A percentile compares a stretch with the other conserved stretches of the same genome.
Evolutionary conservation across 2,888 invertebrate species (phyloP).

Genomic region (Callinectes sapidus): DNA sequence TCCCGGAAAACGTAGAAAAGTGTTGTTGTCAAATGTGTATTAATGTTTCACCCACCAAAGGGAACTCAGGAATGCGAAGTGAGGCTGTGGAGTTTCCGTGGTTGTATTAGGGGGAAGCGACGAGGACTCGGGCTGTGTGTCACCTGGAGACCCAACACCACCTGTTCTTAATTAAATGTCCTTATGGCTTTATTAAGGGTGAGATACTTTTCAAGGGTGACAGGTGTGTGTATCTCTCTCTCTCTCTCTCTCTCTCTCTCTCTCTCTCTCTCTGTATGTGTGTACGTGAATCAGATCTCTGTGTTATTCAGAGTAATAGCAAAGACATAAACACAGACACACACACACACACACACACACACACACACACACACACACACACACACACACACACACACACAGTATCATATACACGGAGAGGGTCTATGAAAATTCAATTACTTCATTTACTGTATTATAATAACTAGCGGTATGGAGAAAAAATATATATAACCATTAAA

Average conservation of each 20-base stretch:
- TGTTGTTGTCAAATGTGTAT: not conserved
- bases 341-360: slow-evolving; percentile 24
- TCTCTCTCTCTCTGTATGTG: not conserved
- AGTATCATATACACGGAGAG: not conserved
- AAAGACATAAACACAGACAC: not conserved
- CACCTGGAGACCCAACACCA: not conserved
- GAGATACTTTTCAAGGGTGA: not conserved
- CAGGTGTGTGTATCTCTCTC: not conserved
- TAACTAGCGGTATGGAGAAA: not conserved
- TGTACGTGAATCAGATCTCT: not conserved
- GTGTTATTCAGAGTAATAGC: not conserved
- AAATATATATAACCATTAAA: not conserved
- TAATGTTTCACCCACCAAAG: not conserved
- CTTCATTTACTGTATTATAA: not conserved
- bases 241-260: not conserved
- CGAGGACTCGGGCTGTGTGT: not conserved
- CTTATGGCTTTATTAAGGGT: not conserved
- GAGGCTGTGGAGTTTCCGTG: not conserved
- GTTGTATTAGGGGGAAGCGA: not conserved
- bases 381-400: slow-evolving; percentile 1
- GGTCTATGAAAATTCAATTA: not conserved
- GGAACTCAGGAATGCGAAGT: too few relatives aligned
- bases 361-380: slow-evolving; percentile 19
- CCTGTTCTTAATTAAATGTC: not conserved
- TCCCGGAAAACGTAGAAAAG: not conserved